phyloP scores from a whole-genome alignment of 2,797 vertebrate species.

The Anolis apletophallus region DNA sequence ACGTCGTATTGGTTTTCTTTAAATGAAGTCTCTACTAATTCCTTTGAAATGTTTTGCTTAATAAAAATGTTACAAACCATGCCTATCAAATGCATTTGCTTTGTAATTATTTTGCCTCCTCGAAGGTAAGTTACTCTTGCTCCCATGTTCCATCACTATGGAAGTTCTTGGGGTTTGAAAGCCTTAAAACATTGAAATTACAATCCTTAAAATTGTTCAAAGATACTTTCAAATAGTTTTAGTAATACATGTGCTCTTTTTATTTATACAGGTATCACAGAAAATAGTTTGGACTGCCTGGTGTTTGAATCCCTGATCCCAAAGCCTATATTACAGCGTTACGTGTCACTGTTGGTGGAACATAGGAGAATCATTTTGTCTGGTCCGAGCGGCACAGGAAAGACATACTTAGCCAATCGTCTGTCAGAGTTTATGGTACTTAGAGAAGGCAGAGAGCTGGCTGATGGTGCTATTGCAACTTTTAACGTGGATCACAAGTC shows the following conservation, averaged over 20 bases:
- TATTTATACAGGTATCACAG: conserved; percentile 81
- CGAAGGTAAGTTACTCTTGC: too few relatives aligned
- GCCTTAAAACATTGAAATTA: not conserved
- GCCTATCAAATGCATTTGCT: too few relatives aligned
- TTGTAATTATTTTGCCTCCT: too few relatives aligned
- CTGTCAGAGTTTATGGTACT: conserved; percentile 90
- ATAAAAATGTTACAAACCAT: too few relatives aligned
- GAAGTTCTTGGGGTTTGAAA: too few relatives aligned
- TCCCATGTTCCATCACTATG: too few relatives aligned
- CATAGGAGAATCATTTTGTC: conserved; percentile 95
- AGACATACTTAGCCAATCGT: conserved; percentile 93
- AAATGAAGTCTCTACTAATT: not conserved
- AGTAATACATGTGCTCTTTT: not conserved
- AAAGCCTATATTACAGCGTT: conserved; percentile 94
- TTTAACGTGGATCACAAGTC: conserved; percentile 98
- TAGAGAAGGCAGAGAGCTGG: conserved; percentile 85
- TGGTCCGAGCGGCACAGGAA: conserved; percentile 94
- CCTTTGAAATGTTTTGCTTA: not conserved
- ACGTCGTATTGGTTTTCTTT: not conserved
- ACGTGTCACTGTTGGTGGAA: conserved; percentile 90
- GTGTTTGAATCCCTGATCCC: conserved; percentile 95
- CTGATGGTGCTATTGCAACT: conserved; percentile 87
- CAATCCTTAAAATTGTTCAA: not conserved
- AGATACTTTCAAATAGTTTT: not conserved
- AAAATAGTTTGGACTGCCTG: conserved; percentile 89